These are phyloP conservation scores for Vulpes ferrilata DNA, from an alignment of 2,113 vertebrate species.

Conservation along the genomic window DNA sequence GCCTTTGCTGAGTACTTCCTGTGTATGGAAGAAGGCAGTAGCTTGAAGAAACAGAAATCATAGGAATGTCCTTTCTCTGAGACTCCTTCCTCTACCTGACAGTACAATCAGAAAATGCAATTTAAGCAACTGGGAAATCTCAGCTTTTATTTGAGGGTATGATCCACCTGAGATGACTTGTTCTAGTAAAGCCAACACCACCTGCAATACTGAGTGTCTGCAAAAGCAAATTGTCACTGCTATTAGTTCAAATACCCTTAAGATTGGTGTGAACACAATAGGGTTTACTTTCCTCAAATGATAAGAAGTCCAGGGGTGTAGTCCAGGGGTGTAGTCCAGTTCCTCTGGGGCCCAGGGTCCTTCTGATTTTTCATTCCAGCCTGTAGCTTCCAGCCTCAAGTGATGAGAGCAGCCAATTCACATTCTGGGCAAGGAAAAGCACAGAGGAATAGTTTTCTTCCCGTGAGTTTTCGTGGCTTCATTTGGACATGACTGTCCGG, in stretches of 20 bases:
- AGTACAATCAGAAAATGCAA: background rate
- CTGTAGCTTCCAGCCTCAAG: background rate
- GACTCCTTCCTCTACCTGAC: background rate
- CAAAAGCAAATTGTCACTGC: too few species aligned
- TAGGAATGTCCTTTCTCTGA: background rate
- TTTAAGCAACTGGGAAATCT: background rate
- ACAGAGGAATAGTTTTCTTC: background rate
- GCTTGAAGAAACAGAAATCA: background rate
- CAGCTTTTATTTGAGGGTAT: background rate
- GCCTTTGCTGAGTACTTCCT: background rate
- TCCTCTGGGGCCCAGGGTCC: background rate
- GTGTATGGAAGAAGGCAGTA: background rate
- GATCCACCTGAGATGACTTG: background rate
- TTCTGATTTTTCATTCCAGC: background rate
- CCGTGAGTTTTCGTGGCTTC: background rate
- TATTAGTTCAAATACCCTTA: background rate
- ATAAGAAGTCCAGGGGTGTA: background rate
- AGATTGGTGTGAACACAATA: background rate
- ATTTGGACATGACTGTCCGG: background rate
- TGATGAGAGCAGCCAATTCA: background rate
- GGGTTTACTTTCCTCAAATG: background rate
- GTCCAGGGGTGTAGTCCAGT: background rate
- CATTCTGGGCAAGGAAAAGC: background rate
- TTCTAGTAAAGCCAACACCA: background rate
- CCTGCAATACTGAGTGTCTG: background rate